Evolutionary conservation across 1,140 invertebrate species (phyloP).

Genomic region (Pseudoatta argentina): DNA sequence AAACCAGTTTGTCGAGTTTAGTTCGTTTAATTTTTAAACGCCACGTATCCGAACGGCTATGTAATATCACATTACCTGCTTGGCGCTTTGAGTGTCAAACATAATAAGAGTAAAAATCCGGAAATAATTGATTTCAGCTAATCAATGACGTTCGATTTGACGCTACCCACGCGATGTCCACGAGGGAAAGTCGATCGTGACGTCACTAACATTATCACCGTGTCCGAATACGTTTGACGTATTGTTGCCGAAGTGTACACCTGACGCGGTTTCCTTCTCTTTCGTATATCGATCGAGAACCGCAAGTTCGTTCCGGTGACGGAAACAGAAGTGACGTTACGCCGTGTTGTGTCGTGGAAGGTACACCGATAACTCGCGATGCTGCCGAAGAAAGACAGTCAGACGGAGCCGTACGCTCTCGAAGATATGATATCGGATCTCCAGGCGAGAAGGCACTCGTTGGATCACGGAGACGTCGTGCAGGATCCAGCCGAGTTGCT

Average conservation of each 20-base stretch:
- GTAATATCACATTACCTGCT: neutral
- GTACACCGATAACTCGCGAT: slow-evolving; percentile 76
- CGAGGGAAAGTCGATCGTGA: slow-evolving; percentile 26
- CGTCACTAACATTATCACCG: slow-evolving; percentile 16
- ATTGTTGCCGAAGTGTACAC: slow-evolving; percentile 19
- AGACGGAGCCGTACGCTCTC: slow-evolving; percentile 88
- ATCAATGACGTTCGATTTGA: slow-evolving; percentile 40
- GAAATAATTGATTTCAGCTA: slow-evolving; percentile 53
- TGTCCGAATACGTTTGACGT: slow-evolving; percentile 47
- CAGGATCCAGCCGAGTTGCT: slow-evolving; percentile 93
- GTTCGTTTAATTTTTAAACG: neutral
- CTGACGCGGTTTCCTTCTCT: neutral
- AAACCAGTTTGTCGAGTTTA: neutral
- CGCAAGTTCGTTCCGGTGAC: neutral
- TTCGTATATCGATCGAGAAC: slow-evolving; percentile 12
- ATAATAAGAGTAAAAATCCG: slow-evolving; percentile 26
- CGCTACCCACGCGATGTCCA: neutral
- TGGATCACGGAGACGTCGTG: slow-evolving; percentile 82
- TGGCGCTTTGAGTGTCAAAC: neutral
- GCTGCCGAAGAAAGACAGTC: slow-evolving; percentile 86
- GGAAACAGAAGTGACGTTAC: neutral
- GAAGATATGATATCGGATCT: slow-evolving; percentile 87
- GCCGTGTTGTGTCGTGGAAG: neutral
- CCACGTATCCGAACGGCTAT: neutral
- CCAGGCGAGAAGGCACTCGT: slow-evolving; percentile 78